phyloP scores from a whole-genome alignment of 2,113 vertebrate species.

The Diphyllodes magnificus region DNA sequence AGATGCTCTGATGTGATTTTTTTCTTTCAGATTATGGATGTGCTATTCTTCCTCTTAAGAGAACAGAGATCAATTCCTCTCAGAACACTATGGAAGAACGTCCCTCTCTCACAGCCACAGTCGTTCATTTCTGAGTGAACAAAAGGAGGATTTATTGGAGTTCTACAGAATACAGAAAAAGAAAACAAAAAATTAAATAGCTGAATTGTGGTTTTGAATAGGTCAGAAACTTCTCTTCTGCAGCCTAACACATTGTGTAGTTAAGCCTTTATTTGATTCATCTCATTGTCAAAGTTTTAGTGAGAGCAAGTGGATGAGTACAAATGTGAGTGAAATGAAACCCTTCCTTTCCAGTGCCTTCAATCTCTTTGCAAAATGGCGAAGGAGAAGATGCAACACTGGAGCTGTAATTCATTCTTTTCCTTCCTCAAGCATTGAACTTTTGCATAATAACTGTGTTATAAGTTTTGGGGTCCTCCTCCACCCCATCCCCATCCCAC shows the following conservation, averaged over 20 bases:
- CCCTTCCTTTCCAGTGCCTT: background rate
- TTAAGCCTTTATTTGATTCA: background rate
- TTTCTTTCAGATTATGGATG: background rate
- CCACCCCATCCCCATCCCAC: fast-evolving
- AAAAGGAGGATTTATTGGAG: slow-evolving; percentile 3
- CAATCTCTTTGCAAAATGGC: background rate
- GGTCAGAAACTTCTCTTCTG: background rate
- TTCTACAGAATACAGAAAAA: background rate
- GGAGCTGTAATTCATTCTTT: background rate
- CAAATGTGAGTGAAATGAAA: background rate
- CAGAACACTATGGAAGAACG: background rate
- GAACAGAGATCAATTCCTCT: background rate
- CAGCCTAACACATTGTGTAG: background rate
- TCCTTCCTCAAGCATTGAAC: background rate
- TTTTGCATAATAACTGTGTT: background rate
- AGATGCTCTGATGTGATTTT: background rate
- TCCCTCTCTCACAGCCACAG: background rate
- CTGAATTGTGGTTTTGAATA: background rate
- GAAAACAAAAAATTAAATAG: background rate
- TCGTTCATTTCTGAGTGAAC: slow-evolving; percentile 11
- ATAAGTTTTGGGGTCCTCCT: background rate
- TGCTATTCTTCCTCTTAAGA: background rate
- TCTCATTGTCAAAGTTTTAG: background rate
- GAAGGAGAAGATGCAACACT: background rate
- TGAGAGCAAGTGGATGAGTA: background rate